These are phyloP conservation scores for Phrynocephalus vlangalii DNA, from an alignment of 2,797 vertebrate genomes.

Conservation along the genomic window DNA sequence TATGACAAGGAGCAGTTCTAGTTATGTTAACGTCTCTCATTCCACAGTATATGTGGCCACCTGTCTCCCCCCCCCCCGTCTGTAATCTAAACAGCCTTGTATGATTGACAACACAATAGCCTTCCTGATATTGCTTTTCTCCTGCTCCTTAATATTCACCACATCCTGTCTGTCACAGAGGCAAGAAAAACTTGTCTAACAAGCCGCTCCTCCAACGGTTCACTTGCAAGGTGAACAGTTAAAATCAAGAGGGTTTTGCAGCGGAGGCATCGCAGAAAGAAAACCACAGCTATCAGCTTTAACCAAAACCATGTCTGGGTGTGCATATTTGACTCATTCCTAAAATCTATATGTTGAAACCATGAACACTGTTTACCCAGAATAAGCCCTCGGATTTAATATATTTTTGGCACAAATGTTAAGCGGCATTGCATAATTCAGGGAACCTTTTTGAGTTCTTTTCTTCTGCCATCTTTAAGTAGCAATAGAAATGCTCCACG, in stretches of 20 bases:
- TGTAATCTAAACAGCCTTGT: background rate
- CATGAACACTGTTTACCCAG: background rate
- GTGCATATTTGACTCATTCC: background rate
- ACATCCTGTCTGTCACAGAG: conserved; percentile 30
- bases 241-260: background rate
- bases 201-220: conserved; percentile 39
- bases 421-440: background rate
- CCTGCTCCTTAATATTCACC: conserved; percentile 9
- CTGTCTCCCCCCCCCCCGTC: background rate
- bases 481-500: background rate
- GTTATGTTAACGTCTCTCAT: background rate
- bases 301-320: background rate
- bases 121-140: background rate
- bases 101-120: conserved; percentile 2
- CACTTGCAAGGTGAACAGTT: background rate
- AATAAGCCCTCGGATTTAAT: background rate
- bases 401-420: background rate
- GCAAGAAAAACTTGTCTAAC: conserved; percentile 60
- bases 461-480: background rate
- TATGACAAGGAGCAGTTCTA: background rate
- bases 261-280: background rate
- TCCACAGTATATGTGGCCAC: background rate
- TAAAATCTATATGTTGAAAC: background rate
- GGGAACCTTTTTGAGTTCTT: too few species aligned
- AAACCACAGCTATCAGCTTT: background rate